phyloP scores from a whole-genome alignment of 2,888 invertebrate genomes.

The Andrena bicolor region DNA sequence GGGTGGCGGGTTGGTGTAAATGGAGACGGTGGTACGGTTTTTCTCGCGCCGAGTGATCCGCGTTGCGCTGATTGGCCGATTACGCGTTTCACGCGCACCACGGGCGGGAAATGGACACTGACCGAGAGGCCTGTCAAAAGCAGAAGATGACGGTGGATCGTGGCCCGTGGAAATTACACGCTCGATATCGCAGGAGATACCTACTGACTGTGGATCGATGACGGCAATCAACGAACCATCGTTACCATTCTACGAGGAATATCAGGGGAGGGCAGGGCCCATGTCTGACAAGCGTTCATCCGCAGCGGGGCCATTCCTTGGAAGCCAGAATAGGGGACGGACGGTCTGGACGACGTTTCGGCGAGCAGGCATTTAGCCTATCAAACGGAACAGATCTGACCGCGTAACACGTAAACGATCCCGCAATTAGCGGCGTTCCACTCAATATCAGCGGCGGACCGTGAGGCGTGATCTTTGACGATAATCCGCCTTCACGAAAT shows the following conservation, averaged over 20 bases:
- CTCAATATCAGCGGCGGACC: conserved; percentile 55
- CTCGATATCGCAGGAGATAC: conserved; percentile 32
- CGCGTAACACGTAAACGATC: conserved; percentile 68
- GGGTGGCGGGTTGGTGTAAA: too few relatives aligned
- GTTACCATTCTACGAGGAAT: conserved; percentile 45
- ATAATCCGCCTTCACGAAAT: conserved; percentile 60
- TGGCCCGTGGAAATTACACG: conserved; percentile 45
- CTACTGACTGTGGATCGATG: conserved; percentile 39
- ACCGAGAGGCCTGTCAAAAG: conserved; percentile 33
- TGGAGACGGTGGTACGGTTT: neutral
- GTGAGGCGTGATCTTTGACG: conserved; percentile 53
- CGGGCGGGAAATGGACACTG: neutral
- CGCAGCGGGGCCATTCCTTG: conserved; percentile 50
- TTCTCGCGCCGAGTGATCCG: neutral
- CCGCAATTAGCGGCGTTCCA: conserved; percentile 65
- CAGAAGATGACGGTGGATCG: conserved; percentile 34
- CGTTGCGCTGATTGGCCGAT: neutral
- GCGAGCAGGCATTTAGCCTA: conserved; percentile 57
- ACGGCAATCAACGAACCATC: conserved; percentile 46
- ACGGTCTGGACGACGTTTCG: conserved; percentile 38
- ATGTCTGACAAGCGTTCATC: conserved; percentile 58
- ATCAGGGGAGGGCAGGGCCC: conserved; percentile 11
- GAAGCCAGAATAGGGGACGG: conserved; percentile 31
- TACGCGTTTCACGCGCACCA: neutral
- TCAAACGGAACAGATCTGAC: conserved; percentile 66